A percentile compares a stretch with the other conserved stretches of the same genome.
Conservation (phyloP, 2,888 invertebrate genomes). For the Melanophora roralis region DNA sequence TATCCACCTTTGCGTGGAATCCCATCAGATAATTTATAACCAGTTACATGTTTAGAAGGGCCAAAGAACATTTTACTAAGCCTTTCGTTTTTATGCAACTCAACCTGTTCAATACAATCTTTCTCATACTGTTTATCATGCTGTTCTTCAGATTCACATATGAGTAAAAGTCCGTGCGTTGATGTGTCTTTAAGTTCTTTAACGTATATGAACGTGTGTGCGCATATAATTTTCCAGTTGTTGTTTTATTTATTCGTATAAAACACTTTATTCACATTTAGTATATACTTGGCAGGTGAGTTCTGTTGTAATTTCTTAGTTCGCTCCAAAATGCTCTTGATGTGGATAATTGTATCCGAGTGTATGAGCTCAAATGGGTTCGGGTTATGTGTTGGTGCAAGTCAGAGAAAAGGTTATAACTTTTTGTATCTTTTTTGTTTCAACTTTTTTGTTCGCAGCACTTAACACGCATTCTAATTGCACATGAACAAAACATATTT, state of each 20-base stretch:
- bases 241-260: slow-evolving; percentile 27
- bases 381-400: background rate
- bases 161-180: slow-evolving; percentile 4
- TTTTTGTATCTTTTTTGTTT: slow-evolving; percentile 41
- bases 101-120: background rate
- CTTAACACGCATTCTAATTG: slow-evolving; percentile 77
- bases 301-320: slow-evolving; percentile 38
- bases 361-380: background rate
- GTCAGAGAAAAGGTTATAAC: slow-evolving; percentile 49
- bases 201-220: background rate
- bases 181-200: background rate
- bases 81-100: too few relatives aligned
- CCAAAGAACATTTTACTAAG: too few relatives aligned
- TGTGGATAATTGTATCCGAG: slow-evolving; percentile 32
- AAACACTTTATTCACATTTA: slow-evolving; percentile 49
- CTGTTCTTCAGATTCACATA: slow-evolving; percentile 24
- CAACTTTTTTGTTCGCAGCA: slow-evolving; percentile 61
- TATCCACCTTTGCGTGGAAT: too few relatives aligned
- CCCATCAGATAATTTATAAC: too few relatives aligned
- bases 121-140: slow-evolving; percentile 1
- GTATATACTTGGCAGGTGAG: slow-evolving; percentile 57
- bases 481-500: slow-evolving; percentile 67
- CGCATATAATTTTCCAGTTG: background rate
- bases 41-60: too few relatives aligned
- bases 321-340: slow-evolving; percentile 22